Evolutionary conservation across 2,113 vertebrate species (phyloP), one percentile per base, ranked within the genome.

Genomic region (Prolemur simus): DNA sequence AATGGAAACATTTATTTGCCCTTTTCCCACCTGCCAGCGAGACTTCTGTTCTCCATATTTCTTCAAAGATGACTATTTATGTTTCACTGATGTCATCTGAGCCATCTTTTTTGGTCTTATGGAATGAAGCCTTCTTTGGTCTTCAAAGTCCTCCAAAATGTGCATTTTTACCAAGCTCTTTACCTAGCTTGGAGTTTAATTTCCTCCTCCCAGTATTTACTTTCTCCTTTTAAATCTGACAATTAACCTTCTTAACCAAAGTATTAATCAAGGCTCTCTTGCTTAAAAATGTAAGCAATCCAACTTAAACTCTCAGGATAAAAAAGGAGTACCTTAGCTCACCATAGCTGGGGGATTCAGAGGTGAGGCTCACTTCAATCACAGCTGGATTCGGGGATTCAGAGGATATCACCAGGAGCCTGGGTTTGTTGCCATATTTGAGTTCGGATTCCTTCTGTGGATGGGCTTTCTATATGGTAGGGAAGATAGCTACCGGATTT

Each of bases 1-100:
- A 97, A 94, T 95, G 87, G 87, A 94, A 97, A 95, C 89, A 95
- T 96, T 88, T 94, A 93, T 97, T 97, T 97, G 95, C 87, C 92
- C 96, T 97, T 92, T 97, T 71, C 58, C 49, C 12, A 95, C 69
- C 94, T 97, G 73, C 71, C 96, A 96, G 96, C 96, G 96, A 95
- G 96, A 94, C 63, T 95, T 96, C 95, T 97, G 49, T 96, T 96
- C 74, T 82, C 74, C 45, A 94, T 74, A 52, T 58, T 80, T 96
- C 97, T 98, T 97, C 95, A 98, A 97, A 98, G 96, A 54, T 91
- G 93, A 94, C 95, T 98, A 97, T 98, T 97, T 97, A 71, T 85
- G 95, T 93, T 58, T 89, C 92, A 58, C 73, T 93, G 92, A 95
- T 95, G 80, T 97, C 87, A 97, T 96, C 87, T 89, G 56, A 97